Base-by-base conservation (phyloP, 1,140 invertebrate species). In the Neodiprion lecontei region DNA sequence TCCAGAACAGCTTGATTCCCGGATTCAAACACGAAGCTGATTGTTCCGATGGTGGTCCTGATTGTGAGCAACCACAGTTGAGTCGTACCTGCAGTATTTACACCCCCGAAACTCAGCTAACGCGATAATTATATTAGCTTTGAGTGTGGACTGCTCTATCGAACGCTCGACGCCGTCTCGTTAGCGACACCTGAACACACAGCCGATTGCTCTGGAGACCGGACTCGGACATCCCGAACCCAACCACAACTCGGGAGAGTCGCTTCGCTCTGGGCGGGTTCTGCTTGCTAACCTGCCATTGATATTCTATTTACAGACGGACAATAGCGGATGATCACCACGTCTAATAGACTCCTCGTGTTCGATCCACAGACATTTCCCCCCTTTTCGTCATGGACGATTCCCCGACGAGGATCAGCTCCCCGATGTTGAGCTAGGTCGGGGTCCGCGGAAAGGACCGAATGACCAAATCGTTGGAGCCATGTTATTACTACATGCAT, bases 111-210 rank as follows among this genome's bases (percentile, higher is more conserved):
- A 72, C 81, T 40, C 28, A 40, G 28, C 79, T 75, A 69, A 75
- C 67, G 76, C 76, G 81, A 81, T 83, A 83, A 83, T 83, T 82
- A 83, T 82, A 82, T 83, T 82, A 83, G 82, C 81, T 83, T 81
- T 81, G 79, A 67, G 75, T 69, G 77, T 69, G 75, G 75, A 79
- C 79, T 79, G 77, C 82, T 74, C 53, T 61, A 61, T 61, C 8
- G 75, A 72, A 72, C 76, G 70, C 66, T 75, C 48, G 50, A 61
- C 11, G 11, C 11, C 68, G 72, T 81, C 74, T 82, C 80, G 82
- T 82, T 82, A 82, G 78, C 77, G 76, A 80, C 76, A 80, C 80
- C 50, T 50, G 40, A 21, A 65, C 76, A 82, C 82, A 82, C 76
- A 80, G 72, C 73, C 74, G 78, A 71, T 68, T 74, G 70, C 23